Percentiles rank a stretch among this genome's conserved stretches.
These are phyloP conservation scores for Muscidifurax raptorellus DNA, from an alignment of 1,140 invertebrate genomes.

Conservation along the genomic window DNA sequence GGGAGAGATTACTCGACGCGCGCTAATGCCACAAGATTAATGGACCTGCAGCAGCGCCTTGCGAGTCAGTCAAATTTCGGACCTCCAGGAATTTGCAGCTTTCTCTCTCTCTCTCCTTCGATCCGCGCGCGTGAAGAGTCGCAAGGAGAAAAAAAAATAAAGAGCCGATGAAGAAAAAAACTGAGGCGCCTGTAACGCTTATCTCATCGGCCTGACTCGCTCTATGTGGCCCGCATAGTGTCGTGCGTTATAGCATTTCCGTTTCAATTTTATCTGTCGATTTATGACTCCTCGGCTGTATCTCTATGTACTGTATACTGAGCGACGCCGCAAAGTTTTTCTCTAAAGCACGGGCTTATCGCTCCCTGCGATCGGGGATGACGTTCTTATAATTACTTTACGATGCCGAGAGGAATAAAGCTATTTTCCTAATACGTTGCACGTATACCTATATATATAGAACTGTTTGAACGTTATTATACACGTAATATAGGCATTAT, in stretches of 20 bases:
- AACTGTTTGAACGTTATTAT: too few relatives aligned
- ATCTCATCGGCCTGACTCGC: conserved; percentile 20
- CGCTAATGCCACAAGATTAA: conserved; percentile 38
- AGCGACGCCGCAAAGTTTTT: too few relatives aligned
- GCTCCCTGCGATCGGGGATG: neutral
- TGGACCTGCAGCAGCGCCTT: conserved; percentile 20
- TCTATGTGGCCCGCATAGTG: neutral
- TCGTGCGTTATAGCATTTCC: conserved; percentile 1
- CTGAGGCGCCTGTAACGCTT: conserved; percentile 24
- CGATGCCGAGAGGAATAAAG: neutral
- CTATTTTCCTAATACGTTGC: conserved; percentile 4
- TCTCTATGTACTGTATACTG: too few relatives aligned
- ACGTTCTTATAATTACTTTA: neutral
- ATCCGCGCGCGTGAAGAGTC: too few relatives aligned
- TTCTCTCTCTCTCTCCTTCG: neutral
- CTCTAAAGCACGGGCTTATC: conserved; percentile 32
- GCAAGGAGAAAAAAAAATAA: neutral
- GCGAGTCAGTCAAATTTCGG: neutral
- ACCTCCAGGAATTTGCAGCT: neutral
- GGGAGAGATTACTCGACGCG: conserved; percentile 30
- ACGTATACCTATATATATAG: too few relatives aligned
- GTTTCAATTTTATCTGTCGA: conserved; percentile 44
- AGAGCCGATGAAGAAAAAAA: neutral
- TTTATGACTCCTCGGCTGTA: conserved; percentile 40
- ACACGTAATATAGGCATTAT: too few relatives aligned